A percentile compares a stretch with the other conserved stretches of the same genome.
These are phyloP conservation scores for Astur gentilis DNA, from an alignment of 2,113 vertebrate species.

Conservation along the genomic window DNA sequence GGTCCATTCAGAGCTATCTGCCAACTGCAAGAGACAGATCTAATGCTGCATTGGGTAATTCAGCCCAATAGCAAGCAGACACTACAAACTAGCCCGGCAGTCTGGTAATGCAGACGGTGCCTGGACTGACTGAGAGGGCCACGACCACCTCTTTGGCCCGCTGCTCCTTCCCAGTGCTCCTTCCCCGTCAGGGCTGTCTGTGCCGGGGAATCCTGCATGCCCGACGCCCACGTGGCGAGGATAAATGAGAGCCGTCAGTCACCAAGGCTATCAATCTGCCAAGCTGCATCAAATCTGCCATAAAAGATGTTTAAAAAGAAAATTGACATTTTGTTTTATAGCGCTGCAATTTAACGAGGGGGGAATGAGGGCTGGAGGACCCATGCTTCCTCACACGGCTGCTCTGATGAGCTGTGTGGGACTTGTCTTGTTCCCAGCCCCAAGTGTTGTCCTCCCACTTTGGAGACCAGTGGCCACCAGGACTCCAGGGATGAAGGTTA, in stretches of 20 bases:
- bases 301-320: slow-evolving; percentile 54
- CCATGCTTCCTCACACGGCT: accelerated
- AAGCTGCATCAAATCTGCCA: slow-evolving; percentile 12
- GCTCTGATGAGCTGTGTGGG: background rate
- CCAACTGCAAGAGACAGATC: background rate
- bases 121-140: background rate
- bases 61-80: background rate
- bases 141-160: background rate
- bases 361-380: background rate
- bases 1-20: background rate
- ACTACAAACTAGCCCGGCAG: background rate
- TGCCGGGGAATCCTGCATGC: background rate
- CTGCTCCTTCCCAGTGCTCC: background rate
- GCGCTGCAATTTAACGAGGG: background rate
- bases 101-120: background rate
- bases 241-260: slow-evolving; percentile 17
- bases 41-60: accelerated
- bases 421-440: background rate
- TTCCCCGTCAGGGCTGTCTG: background rate
- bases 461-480: accelerated
- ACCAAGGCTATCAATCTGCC: slow-evolving; percentile 40
- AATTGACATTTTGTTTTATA: slow-evolving; percentile 59
- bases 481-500: background rate
- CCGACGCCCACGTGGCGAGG: accelerated
- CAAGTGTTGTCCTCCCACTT: accelerated